These are phyloP conservation scores for Zaprionus nigranus DNA, from an alignment of 1,140 invertebrate genomes.

Conservation along the genomic window DNA sequence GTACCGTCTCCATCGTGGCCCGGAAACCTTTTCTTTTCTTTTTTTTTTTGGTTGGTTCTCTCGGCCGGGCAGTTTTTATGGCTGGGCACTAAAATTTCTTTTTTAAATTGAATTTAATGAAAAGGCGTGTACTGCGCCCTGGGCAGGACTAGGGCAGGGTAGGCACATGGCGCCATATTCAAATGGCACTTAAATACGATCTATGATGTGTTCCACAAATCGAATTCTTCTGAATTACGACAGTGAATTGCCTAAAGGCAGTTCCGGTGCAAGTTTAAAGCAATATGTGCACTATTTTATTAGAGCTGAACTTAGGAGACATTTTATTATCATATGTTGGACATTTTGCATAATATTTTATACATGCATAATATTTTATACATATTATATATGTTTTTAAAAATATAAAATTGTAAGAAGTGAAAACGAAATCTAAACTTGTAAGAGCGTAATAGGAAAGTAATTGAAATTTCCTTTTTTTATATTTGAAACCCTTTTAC, in stretches of 20 bases:
- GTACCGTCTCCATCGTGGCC: conserved; percentile 42
- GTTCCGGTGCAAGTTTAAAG: background rate
- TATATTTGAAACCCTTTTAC: background rate
- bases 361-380: too few species aligned
- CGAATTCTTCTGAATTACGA: conserved; percentile 16
- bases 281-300: background rate
- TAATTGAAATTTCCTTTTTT: background rate
- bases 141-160: conserved; percentile 4
- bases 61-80: conserved; percentile 67
- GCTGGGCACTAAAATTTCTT: conserved; percentile 75
- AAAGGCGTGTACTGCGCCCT: conserved; percentile 60
- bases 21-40: conserved; percentile 57
- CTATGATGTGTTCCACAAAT: conserved; percentile 51
- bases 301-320: background rate
- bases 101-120: conserved; percentile 82
- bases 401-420: too few species aligned
- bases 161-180: conserved; percentile 69
- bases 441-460: background rate
- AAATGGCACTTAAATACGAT: conserved; percentile 72
- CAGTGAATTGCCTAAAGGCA: background rate
- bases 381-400: too few species aligned
- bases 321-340: background rate
- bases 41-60: conserved; percentile 31
- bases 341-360: background rate
- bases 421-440: too few species aligned